Conservation (phyloP, 2,797 vertebrate species). For the Manis pentadactyla region DNA sequence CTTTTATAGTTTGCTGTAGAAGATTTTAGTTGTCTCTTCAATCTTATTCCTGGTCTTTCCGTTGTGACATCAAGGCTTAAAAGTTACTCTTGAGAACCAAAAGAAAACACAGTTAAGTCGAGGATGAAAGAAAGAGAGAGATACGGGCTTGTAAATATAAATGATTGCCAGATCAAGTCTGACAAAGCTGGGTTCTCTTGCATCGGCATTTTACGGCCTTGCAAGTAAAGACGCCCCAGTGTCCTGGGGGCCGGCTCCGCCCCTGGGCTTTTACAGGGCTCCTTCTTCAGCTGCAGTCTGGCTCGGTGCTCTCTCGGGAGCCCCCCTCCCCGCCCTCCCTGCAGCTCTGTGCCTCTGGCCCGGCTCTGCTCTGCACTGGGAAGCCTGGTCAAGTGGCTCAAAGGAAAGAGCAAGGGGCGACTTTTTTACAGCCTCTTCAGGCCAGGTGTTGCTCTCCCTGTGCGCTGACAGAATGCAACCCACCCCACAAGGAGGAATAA, state of each 20-base stretch:
- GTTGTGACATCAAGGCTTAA: conserved; percentile 62
- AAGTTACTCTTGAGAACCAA: conserved; percentile 12
- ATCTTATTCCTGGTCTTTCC: conserved; percentile 45
- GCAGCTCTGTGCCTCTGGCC: no score
- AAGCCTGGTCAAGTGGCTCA: neutral
- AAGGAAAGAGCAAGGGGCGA: rapidly evolving
- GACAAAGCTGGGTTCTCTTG: neutral
- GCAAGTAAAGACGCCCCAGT: neutral
- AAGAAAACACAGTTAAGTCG: conserved; percentile 54
- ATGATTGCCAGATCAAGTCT: neutral
- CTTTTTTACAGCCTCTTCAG: neutral
- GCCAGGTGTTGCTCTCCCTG: neutral
- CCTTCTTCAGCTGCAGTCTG: neutral
- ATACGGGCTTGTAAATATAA: neutral
- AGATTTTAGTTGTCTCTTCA: conserved; percentile 53
- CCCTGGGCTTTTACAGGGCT: neutral
- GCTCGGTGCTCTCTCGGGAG: neutral
- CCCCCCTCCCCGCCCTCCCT: no score
- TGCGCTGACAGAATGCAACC: rapidly evolving
- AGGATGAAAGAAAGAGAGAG: conserved; percentile 24
- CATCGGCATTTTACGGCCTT: neutral
- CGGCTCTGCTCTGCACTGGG: neutral
- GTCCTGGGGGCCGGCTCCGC: neutral
- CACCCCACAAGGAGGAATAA: no score
- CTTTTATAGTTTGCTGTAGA: conserved; percentile 54